Conservation (phyloP, 2,797 vertebrate species). For the Amphiprion clarkii region DNA sequence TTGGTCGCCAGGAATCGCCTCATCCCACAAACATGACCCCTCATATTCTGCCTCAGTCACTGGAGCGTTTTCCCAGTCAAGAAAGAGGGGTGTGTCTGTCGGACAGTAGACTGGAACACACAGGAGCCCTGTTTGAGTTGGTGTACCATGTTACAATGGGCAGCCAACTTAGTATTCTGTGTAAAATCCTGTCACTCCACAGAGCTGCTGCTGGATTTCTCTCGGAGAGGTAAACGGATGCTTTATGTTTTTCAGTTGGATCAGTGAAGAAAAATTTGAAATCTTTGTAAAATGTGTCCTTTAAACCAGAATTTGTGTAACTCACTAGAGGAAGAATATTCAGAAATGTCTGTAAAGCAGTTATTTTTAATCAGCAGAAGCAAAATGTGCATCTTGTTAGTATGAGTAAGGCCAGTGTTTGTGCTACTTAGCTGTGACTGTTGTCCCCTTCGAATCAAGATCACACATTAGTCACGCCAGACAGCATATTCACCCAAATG, state of each 20-base stretch:
- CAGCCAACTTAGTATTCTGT: background rate
- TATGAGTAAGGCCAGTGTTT: background rate
- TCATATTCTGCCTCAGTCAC: conserved; percentile 69
- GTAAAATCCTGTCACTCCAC: background rate
- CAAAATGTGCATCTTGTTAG: conserved; percentile 2
- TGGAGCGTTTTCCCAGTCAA: conserved; percentile 75
- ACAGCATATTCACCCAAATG: background rate
- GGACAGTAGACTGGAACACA: conserved; percentile 37
- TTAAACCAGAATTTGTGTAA: background rate
- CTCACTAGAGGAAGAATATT: background rate
- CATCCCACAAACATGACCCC: conserved; percentile 85
- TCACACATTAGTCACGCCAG: background rate
- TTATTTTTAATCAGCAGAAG: background rate
- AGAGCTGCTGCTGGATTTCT: conserved; percentile 73
- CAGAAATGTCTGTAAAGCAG: background rate
- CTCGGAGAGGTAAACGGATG: conserved; percentile 79
- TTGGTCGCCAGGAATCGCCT: conserved; percentile 89
- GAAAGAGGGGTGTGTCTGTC: conserved; percentile 67
- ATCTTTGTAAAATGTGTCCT: background rate
- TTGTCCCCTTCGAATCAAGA: background rate
- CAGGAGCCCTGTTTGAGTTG: conserved; percentile 29
- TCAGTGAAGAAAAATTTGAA: background rate
- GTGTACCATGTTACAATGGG: conserved; percentile 11
- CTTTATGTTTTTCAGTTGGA: conserved; percentile 16
- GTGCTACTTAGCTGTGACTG: background rate